A percentile compares a stretch with the other conserved stretches of the same genome.
Evolutionary conservation across 2,888 invertebrate genomes (phyloP).

Genomic region (Trachelus troglodyta): DNA sequence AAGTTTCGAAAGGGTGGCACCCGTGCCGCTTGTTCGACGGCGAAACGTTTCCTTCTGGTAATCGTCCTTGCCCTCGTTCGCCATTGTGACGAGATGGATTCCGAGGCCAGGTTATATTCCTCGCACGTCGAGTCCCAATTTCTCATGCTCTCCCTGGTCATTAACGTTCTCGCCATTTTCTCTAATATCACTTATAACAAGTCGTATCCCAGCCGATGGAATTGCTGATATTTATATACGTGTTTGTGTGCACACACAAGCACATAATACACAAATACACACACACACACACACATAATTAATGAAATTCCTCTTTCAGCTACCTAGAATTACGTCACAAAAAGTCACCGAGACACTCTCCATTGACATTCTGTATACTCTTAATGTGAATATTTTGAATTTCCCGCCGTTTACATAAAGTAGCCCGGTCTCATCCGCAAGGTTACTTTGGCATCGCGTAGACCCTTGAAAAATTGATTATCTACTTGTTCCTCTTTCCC

Average conservation of each 20-base stretch:
- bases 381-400: not conserved
- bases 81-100: constrained; percentile 18
- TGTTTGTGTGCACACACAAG: not conserved
- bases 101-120: constrained; percentile 20
- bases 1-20: not conserved
- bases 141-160: not conserved
- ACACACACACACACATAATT: not conserved
- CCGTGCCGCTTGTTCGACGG: not conserved
- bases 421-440: not conserved
- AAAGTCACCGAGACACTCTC: not conserved
- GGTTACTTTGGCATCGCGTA: not conserved
- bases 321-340: not conserved
- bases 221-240: not conserved
- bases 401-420: not conserved
- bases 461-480: not conserved
- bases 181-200: not conserved
- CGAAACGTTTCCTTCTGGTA: constrained; percentile 12
- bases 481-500: not conserved
- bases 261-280: not conserved
- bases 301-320: not conserved
- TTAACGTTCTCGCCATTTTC: not conserved
- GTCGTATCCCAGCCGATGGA: not conserved
- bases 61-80: constrained; percentile 38
- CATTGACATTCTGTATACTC: not conserved
- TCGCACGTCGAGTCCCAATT: constrained; percentile 9